Evolutionary conservation across 2,113 vertebrate genomes (phyloP).

Genomic region (Hippopotamus amphibius): DNA sequence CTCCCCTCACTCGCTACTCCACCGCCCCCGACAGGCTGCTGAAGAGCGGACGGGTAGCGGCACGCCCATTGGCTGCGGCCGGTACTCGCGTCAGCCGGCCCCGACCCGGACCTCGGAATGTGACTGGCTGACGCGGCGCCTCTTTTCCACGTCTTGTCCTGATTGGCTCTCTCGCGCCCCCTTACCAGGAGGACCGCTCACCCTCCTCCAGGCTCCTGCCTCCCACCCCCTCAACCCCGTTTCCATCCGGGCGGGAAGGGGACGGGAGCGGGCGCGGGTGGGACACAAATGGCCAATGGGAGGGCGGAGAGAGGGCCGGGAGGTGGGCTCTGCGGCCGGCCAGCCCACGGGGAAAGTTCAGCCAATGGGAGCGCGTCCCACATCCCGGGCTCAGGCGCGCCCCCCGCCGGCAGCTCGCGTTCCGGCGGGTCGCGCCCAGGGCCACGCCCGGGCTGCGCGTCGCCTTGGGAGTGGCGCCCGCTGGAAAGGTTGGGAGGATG

Average conservation of each 20-base stretch:
- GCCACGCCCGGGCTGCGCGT: conserved; percentile 52
- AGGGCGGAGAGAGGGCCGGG: not conserved
- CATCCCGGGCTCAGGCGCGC: conserved; percentile 27
- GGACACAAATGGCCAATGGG: conserved; percentile 59
- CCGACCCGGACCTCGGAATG: conserved; percentile 44
- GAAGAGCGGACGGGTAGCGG: conserved; percentile 67
- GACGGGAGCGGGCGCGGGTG: not conserved
- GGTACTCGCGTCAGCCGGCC: conserved; percentile 63
- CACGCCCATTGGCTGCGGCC: conserved; percentile 73
- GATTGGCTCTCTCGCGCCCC: conserved; percentile 72
- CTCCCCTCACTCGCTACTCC: conserved; percentile 63
- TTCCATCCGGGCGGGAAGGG: not conserved
- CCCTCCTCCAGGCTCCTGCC: conserved; percentile 7
- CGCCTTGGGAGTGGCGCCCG: not conserved
- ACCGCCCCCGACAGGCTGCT: conserved; percentile 73
- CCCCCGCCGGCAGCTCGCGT: not conserved
- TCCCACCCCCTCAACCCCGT: conserved; percentile 13
- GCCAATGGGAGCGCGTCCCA: conserved; percentile 64
- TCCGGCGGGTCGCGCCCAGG: not conserved
- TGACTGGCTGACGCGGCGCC: conserved; percentile 74
- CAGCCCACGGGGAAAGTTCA: not conserved
- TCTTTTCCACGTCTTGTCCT: conserved; percentile 52
- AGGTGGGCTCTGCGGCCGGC: conserved; percentile 55
- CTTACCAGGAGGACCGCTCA: conserved; percentile 62
- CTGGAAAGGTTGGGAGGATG: not conserved